Conservation (phyloP, 2,113 vertebrate genomes). For the Neoarius graeffei region DNA sequence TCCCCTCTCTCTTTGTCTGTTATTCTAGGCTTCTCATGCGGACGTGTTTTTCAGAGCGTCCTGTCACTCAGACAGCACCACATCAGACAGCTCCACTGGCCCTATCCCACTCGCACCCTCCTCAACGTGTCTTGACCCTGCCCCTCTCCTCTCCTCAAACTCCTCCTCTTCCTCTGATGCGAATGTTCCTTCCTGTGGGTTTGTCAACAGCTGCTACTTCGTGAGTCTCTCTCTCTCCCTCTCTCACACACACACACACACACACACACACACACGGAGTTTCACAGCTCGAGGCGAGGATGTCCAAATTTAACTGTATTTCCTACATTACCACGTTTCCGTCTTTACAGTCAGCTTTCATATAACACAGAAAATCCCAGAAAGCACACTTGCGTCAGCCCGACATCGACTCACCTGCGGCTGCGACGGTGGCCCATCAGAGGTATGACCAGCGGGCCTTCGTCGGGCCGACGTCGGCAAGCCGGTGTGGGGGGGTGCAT, state of each 20-base stretch:
- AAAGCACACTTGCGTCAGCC: too few species aligned
- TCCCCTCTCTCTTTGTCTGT: not conserved
- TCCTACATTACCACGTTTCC: not conserved
- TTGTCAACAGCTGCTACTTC: conserved; percentile 80
- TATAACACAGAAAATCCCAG: not conserved
- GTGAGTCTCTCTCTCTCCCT: conserved; percentile 61
- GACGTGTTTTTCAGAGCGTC: conserved; percentile 72
- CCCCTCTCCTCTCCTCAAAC: conserved; percentile 45
- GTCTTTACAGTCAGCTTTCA: not conserved
- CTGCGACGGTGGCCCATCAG: too few species aligned
- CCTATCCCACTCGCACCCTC: conserved; percentile 48
- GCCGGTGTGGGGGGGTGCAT: too few species aligned
- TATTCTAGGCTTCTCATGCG: conserved; percentile 52
- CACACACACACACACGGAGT: not conserved
- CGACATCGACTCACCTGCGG: too few species aligned
- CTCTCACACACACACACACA: too few species aligned
- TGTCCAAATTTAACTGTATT: not conserved
- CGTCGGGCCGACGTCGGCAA: too few species aligned
- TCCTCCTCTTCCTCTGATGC: conserved; percentile 59
- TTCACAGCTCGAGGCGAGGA: not conserved
- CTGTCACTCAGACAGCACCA: conserved; percentile 70
- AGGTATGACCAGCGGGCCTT: too few species aligned
- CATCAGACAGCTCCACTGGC: conserved; percentile 71
- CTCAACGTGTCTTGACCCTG: conserved; percentile 56
- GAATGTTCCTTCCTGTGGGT: conserved; percentile 71